phyloP scores from a whole-genome alignment of 2,888 invertebrate genomes.

The Lithodes maja region DNA sequence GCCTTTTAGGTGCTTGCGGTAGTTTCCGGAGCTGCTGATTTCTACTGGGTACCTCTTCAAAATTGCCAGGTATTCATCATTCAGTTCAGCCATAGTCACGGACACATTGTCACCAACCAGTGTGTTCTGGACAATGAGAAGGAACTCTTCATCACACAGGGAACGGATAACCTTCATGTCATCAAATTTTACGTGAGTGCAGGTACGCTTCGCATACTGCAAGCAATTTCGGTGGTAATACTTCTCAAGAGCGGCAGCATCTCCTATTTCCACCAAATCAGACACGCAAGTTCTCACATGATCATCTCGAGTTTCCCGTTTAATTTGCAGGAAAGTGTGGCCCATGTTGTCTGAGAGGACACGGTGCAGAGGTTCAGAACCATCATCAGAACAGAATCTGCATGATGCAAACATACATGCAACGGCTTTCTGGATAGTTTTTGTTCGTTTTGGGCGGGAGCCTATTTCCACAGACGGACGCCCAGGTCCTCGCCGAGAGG shows the following conservation, averaged over 20 bases:
- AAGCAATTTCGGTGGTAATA: slow-evolving; percentile 9
- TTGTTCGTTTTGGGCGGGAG: slow-evolving; percentile 9
- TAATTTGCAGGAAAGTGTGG: slow-evolving; percentile 16
- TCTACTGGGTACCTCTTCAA: slow-evolving; percentile 21
- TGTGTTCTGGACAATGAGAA: slow-evolving; percentile 13
- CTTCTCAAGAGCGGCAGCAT: slow-evolving; percentile 15
- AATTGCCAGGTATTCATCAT: slow-evolving; percentile 6
- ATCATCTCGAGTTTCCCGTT: not conserved
- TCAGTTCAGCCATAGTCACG: slow-evolving; percentile 16
- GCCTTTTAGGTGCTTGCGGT: slow-evolving; percentile 8
- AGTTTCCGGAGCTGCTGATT: slow-evolving; percentile 17
- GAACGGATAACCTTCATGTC: slow-evolving; percentile 1
- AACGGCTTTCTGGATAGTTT: slow-evolving; percentile 12
- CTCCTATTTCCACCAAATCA: not conserved
- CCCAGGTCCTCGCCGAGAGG: slow-evolving; percentile 13
- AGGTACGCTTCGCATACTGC: slow-evolving; percentile 18
- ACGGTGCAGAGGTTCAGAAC: slow-evolving; percentile 11
- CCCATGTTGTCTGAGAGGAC: slow-evolving; percentile 28
- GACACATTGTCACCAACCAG: slow-evolving; percentile 16
- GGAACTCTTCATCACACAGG: slow-evolving; percentile 23
- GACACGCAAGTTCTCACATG: slow-evolving; percentile 1
- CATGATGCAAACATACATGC: slow-evolving; percentile 10
- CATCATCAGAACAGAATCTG: slow-evolving; percentile 21
- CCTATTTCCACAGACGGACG: not conserved
- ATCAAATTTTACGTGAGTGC: not conserved